A percentile compares a stretch with the other conserved stretches of the same genome.
These are phyloP conservation scores for Tromatobia lineatoria DNA, from an alignment of 2,888 invertebrate species.

Conservation along the genomic window DNA sequence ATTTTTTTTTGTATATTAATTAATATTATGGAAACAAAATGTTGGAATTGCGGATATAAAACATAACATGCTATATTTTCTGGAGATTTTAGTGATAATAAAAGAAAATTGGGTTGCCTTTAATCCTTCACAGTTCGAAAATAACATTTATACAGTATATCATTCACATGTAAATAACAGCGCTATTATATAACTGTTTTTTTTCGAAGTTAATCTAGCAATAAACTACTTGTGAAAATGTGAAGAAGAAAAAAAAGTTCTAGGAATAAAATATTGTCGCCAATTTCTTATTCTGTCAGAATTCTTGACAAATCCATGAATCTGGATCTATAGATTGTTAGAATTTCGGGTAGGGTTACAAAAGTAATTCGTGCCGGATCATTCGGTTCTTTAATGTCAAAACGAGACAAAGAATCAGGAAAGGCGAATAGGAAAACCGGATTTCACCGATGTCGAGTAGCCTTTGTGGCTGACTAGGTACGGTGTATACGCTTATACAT, in stretches of 20 bases:
- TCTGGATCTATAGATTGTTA: background rate
- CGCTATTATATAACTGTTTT: too few relatives aligned
- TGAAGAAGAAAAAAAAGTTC: background rate
- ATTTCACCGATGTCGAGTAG: constrained; percentile 38
- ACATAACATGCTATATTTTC: too few relatives aligned
- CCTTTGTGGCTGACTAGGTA: constrained; percentile 1
- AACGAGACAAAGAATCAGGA: constrained; percentile 11
- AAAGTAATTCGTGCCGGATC: constrained; percentile 22
- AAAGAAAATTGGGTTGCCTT: too few relatives aligned
- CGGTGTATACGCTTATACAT: constrained; percentile 4
- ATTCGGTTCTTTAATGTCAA: constrained; percentile 22
- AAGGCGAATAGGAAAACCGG: constrained; percentile 50
- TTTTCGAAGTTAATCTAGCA: too few relatives aligned
- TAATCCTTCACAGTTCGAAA: too few relatives aligned
- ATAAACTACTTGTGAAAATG: background rate
- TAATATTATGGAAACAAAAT: too few relatives aligned
- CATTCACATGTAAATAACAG: too few relatives aligned
- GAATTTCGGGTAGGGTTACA: constrained; percentile 2
- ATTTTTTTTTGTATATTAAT: too few relatives aligned
- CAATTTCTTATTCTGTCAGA: background rate
- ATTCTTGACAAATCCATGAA: background rate
- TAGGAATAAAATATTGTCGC: background rate
- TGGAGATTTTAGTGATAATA: too few relatives aligned
- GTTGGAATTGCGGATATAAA: too few relatives aligned
- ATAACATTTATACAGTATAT: too few relatives aligned